Base-by-base conservation (phyloP, 1,140 invertebrate species). In the Phthorimaea operculella region DNA sequence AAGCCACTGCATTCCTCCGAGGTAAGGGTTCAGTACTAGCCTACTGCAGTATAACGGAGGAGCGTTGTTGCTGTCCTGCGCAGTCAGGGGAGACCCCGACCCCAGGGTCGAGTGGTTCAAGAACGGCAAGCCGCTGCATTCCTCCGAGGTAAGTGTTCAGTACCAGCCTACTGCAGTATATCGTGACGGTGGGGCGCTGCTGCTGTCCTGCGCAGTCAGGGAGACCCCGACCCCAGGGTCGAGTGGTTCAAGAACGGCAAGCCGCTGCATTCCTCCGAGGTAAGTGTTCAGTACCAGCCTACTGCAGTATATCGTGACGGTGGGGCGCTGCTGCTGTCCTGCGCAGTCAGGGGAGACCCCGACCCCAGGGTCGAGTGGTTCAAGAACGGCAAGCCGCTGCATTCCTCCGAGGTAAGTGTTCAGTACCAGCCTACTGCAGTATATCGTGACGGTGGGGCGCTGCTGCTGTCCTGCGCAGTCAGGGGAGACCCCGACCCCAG, bases 401-500 rank as follows among this genome's bases (percentile, higher is more conserved):
- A 76, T 65, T 80, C 77, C 8, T 80, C 76, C 0, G 80, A 81
- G 71, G 78, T 81, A 33, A 56, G 60, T 56, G 6, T n/a, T n/a
- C n/a, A n/a, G n/a, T n/a, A n/a, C n/a, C n/a, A n/a, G n/a, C n/a
- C n/a, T n/a, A n/a, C n/a, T n/a, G n/a, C n/a, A n/a, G n/a, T n/a
- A n/a, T n/a, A n/a, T n/a, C 90, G 90, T 18, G 96, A 98, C 78
- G 96, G 95, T 5, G 93, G 95, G 55, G 89, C 90, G 39, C 82
- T 97, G 51, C 88, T 92, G 56, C 85, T 98, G 10, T 91, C 87
- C 10, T 94, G 92, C 47, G 89, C 91, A 15, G 93, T 98, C 17
- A 90, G 90, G 52, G 96, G 95, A 12, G 95, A 97, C 79, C 96
- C 96, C n/a, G 94, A 96, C 74, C 95, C 95, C 5, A 90, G 95